Evolutionary conservation across 2,113 vertebrate genomes (phyloP).

Genomic region (Prionailurus viverrinus): DNA sequence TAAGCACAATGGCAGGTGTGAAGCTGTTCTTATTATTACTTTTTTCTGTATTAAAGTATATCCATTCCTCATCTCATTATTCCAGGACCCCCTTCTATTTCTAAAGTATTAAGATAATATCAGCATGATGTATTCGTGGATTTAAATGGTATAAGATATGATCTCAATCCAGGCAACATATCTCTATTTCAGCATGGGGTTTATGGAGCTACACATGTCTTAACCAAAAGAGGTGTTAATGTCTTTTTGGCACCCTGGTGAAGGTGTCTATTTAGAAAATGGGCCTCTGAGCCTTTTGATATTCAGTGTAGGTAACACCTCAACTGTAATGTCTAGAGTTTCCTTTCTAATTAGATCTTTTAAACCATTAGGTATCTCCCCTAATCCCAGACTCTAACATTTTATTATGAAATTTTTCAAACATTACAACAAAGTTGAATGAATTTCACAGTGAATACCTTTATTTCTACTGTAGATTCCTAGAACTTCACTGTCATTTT

Average conservation of each 20-base stretch:
- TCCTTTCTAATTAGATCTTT: neutral
- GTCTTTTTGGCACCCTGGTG: neutral
- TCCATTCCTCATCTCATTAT: neutral
- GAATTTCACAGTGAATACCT: conserved; percentile 17
- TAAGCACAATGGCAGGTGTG: neutral
- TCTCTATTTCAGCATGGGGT: neutral
- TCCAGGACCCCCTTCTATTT: neutral
- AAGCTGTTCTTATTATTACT: neutral
- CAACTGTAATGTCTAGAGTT: neutral
- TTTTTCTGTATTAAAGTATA: neutral
- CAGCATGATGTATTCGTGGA: neutral
- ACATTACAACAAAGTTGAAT: neutral
- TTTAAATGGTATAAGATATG: neutral
- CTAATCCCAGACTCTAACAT: neutral
- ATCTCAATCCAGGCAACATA: neutral
- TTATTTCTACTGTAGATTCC: neutral
- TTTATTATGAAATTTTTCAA: conserved; percentile 43
- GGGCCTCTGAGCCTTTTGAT: neutral
- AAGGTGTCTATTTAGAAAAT: neutral
- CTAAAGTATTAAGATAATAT: neutral
- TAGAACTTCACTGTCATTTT: neutral
- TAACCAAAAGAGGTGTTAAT: neutral
- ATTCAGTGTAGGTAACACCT: neutral
- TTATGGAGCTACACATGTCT: neutral
- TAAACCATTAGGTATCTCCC: neutral